phyloP scores from a whole-genome alignment of 2,888 invertebrate species.

The Andrena camellia region DNA sequence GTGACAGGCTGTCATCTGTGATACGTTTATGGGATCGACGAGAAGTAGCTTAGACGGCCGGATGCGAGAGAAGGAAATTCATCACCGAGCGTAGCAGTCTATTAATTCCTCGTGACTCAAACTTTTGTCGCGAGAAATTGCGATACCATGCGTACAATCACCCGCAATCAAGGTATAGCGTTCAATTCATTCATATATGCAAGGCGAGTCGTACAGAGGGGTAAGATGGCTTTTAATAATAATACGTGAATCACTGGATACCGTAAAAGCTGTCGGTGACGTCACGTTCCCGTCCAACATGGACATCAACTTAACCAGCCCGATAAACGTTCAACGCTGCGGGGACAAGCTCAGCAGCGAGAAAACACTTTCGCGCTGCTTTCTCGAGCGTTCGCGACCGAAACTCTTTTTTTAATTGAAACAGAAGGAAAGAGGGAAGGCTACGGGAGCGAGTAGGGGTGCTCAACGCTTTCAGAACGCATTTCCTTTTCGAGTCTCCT shows the following conservation, averaged over 20 bases:
- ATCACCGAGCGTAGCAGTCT: slow-evolving; percentile 29
- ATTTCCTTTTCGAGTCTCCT: neutral
- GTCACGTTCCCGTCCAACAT: slow-evolving; percentile 36
- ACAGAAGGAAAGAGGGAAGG: neutral
- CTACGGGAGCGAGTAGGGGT: neutral
- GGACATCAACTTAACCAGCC: slow-evolving; percentile 32
- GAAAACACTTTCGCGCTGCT: neutral
- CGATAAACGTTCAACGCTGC: neutral
- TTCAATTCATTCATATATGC: slow-evolving; percentile 52
- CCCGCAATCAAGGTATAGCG: slow-evolving; percentile 32
- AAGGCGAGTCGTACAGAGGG: slow-evolving; percentile 25
- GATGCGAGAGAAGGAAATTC: slow-evolving; percentile 44
- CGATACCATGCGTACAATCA: slow-evolving; percentile 56
- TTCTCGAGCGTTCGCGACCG: neutral
- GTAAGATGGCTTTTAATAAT: slow-evolving; percentile 64
- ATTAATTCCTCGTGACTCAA: slow-evolving; percentile 57
- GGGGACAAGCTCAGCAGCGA: neutral
- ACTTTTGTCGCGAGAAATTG: slow-evolving; percentile 56
- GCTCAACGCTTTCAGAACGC: neutral
- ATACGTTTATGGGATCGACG: slow-evolving; percentile 3
- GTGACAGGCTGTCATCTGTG: neutral
- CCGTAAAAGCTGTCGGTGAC: slow-evolving; percentile 52
- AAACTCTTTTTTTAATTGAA: slow-evolving; percentile 4
- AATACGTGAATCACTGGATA: slow-evolving; percentile 66
- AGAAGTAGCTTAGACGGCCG: slow-evolving; percentile 39